A percentile compares a stretch with the other conserved stretches of the same genome.
These are phyloP conservation scores for Acrobasis suavella DNA, from an alignment of 2,888 invertebrate species.

Conservation along the genomic window DNA sequence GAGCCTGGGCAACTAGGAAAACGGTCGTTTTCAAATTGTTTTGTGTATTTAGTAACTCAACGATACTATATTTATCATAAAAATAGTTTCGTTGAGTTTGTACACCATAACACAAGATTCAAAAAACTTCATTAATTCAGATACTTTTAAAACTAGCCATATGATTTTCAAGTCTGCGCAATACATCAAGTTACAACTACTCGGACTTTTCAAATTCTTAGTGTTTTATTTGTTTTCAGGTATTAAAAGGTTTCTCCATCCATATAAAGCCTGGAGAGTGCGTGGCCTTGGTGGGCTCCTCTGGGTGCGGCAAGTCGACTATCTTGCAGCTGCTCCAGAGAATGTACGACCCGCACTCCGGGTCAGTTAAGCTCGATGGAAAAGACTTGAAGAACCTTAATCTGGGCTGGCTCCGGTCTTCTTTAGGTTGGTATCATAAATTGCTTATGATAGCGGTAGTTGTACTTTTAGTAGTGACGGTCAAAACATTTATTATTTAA, in stretches of 20 bases:
- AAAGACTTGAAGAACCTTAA: conserved; percentile 86
- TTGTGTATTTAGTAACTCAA: no score
- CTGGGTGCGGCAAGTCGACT: conserved; percentile 92
- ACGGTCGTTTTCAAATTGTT: no score
- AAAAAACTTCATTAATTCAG: no score
- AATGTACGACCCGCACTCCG: conserved; percentile 85
- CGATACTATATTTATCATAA: no score
- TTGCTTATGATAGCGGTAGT: no score
- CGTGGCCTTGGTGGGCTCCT: conserved; percentile 88
- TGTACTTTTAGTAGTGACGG: no score
- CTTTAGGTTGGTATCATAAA: conserved; percentile 80
- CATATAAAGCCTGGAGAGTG: conserved; percentile 85
- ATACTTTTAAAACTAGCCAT: no score
- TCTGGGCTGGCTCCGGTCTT: conserved; percentile 88
- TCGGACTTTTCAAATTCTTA: neutral
- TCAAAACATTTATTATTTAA: no score
- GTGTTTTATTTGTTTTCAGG: conserved; percentile 49
- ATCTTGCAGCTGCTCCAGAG: conserved; percentile 88
- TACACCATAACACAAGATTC: no score
- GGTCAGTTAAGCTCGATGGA: conserved; percentile 84
- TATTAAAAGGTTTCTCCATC: conserved; percentile 86
- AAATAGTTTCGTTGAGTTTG: no score
- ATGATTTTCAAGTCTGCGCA: no score
- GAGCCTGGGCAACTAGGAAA: no score
- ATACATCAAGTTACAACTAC: neutral